A percentile compares a stretch with the other conserved stretches of the same genome.
Conservation (phyloP, 2,113 vertebrate species). For the Ptilonorhynchus violaceus region DNA sequence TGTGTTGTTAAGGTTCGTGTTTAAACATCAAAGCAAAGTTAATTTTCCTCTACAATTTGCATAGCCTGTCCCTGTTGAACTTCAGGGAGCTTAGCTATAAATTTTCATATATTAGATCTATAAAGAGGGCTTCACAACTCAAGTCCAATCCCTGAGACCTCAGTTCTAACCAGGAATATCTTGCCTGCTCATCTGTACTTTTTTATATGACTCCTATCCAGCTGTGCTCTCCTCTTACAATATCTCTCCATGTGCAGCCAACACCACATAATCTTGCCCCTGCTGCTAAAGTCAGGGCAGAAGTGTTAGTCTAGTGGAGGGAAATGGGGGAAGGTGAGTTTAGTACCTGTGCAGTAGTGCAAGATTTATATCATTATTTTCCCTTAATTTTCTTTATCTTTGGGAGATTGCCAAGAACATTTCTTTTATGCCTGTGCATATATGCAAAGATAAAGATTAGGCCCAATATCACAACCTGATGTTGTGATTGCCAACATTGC, state of each 20-base stretch:
- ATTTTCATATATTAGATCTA: neutral
- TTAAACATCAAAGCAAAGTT: neutral
- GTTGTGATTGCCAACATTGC: neutral
- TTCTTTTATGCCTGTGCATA: neutral
- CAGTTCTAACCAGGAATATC: neutral
- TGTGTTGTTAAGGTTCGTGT: neutral
- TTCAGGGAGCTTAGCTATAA: neutral
- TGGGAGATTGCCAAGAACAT: neutral
- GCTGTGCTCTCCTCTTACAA: neutral
- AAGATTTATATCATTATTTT: neutral
- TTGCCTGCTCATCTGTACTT: neutral
- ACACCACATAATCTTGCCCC: neutral
- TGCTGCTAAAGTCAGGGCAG: fast-evolving
- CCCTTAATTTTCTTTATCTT: neutral
- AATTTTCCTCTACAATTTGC: neutral
- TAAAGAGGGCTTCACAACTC: neutral
- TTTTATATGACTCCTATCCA: neutral
- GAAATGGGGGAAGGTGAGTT: neutral
- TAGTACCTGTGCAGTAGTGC: neutral
- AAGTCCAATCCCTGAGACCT: neutral
- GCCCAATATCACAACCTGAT: neutral
- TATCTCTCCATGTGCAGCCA: neutral
- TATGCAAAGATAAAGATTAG: neutral
- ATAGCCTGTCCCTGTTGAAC: neutral
- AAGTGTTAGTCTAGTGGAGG: neutral